Evolutionary conservation across 2,888 invertebrate genomes (phyloP), one percentile per base, ranked within the genome.

Genomic region (Opisthograptis luteolata): DNA sequence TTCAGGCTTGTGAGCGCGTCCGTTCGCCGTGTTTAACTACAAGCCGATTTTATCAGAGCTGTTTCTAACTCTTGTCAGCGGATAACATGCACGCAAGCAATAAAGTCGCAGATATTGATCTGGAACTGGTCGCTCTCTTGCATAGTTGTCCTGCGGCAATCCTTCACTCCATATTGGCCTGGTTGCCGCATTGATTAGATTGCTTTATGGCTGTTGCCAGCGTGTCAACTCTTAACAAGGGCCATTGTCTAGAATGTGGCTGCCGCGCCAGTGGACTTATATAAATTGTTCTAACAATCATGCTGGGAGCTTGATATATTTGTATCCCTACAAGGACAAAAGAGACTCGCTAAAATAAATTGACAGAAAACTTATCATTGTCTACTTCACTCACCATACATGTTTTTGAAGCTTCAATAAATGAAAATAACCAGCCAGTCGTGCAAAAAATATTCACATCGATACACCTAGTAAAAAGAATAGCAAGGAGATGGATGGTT

Each of bases 401-500:
- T 39, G 44, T 49, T 35, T 41, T 36, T 20, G 25, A 41, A 35
- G 24, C 40, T 47, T 34, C 35, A 35, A 28, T 28, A 40, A 35
- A 36, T 42, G 39, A 35, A 35, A 41, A 42, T 42, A 43, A 37
- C 34, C 28, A 49, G 20, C 34, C 25, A 48, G 48, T 44, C 13
- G 43, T 51, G 52, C 53, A 56, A 58, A 58, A 58, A 58, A 48
- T 51, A 55, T 55, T 55, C 51, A 48, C 55, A 50, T 55, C 55
- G 57, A 57, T 59, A 49, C 57, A 57, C 55, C 57, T 59, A 59
- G 54, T 55, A 65, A 81, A 81, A 84, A 83, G 71, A 80, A 73
- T 76, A 80, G 73, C 76, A 75, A 68, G 73, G 75, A 84, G 87
- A 88, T 82, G 82, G 84, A 86, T 85, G 82, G 74, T 79, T 73